These are phyloP conservation scores for Onychostruthus taczanowskii DNA, from an alignment of 2,113 vertebrate species.

Conservation along the genomic window DNA sequence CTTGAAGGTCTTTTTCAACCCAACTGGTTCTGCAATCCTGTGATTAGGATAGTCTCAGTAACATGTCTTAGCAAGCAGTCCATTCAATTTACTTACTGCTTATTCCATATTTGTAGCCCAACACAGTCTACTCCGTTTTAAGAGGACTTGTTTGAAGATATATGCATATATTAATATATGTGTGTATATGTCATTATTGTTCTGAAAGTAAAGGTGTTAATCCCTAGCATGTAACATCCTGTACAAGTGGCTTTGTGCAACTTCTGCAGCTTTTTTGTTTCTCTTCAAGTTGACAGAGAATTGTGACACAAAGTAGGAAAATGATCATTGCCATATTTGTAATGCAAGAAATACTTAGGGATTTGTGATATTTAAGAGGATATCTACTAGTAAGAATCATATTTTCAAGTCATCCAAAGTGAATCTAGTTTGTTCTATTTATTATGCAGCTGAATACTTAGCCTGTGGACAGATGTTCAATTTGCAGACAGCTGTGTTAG, in stretches of 20 bases:
- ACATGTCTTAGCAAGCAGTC: not conserved
- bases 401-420: not conserved
- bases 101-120: not conserved
- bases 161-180: not conserved
- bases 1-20: not conserved
- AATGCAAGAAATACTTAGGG: not conserved
- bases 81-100: not conserved
- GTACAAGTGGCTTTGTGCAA: not conserved
- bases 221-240: not conserved
- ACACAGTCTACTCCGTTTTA: not conserved
- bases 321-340: not conserved
- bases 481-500: constrained; percentile 39
- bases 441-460: not conserved
- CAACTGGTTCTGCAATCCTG: not conserved
- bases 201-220: not conserved
- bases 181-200: not conserved
- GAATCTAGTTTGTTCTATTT: not conserved
- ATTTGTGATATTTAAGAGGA: constrained; percentile 4
- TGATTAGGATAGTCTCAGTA: not conserved
- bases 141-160: not conserved
- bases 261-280: not conserved
- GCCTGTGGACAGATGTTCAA: constrained; percentile 24
- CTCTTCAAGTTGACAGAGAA: not conserved
- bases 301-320: not conserved
- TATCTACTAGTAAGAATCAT: not conserved